Percentiles rank a stretch among this genome's conserved stretches.
These are phyloP conservation scores for Polymixis flavicincta DNA, from an alignment of 2,888 invertebrate species.

Conservation along the genomic window DNA sequence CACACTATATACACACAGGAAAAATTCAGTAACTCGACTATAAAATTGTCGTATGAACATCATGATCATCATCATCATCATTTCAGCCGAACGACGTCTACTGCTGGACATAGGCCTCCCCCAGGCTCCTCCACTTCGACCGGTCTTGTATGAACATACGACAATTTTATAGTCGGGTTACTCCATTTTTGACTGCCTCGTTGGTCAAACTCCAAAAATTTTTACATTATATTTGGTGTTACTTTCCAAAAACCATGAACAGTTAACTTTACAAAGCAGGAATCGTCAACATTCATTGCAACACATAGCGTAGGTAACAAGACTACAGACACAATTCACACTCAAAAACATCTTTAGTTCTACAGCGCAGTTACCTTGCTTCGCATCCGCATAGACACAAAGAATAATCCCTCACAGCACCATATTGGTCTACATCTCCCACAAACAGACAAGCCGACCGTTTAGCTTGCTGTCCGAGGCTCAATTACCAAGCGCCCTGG, in stretches of 20 bases:
- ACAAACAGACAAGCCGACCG: conserved; percentile 48
- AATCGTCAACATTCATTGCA: not conserved
- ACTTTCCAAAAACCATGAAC: not conserved
- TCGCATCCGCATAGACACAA: not conserved
- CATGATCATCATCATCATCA: no score
- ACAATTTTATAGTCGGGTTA: no score
- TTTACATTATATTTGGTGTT: not conserved
- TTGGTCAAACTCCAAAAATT: not conserved
- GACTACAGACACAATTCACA: not conserved
- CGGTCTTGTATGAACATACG: no score
- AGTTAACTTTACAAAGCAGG: not conserved
- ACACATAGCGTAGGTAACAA: not conserved
- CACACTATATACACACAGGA: no score
- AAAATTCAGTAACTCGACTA: no score
- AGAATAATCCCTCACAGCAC: conserved; percentile 24
- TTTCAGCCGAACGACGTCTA: no score
- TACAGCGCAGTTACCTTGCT: not conserved
- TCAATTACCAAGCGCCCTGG: conserved; percentile 63
- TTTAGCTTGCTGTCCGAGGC: conserved; percentile 63
- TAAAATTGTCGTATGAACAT: no score
- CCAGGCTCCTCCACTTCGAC: no score
- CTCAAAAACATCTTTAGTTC: not conserved
- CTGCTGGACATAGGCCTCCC: no score
- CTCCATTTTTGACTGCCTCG: no score
- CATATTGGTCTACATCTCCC: conserved; percentile 45